Percentiles rank a stretch among this genome's conserved stretches.
These are phyloP conservation scores for Rhopilema esculentum DNA, from an alignment of 30 jellyfish, hydroid and myxozoan genomes.

Conservation along the genomic window DNA sequence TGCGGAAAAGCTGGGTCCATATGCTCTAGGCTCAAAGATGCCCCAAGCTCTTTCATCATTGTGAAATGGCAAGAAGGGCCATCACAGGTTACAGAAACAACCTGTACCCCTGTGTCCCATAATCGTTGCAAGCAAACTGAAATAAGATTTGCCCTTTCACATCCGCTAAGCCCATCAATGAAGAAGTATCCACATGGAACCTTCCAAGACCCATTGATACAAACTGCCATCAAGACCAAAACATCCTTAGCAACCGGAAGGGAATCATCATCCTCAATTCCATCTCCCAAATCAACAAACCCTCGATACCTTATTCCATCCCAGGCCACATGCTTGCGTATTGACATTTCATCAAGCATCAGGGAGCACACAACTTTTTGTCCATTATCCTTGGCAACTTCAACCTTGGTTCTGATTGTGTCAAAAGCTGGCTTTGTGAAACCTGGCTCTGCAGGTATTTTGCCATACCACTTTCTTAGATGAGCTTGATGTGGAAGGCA, in stretches of 20 bases:
- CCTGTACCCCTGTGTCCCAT: conserved; percentile 36
- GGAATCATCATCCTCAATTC: conserved; percentile 40
- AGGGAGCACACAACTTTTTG: conserved; percentile 25
- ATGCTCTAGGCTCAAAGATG: conserved; percentile 31
- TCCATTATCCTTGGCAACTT: conserved; percentile 5
- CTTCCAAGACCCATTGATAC: conserved; percentile 62
- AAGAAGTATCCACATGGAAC: conserved; percentile 66
- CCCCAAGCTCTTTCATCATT: conserved; percentile 68
- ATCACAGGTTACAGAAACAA: conserved; percentile 60
- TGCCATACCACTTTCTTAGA: conserved; percentile 38
- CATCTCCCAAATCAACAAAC: conserved; percentile 65
- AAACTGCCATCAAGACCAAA: conserved; percentile 57
- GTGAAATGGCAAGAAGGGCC: conserved; percentile 45
- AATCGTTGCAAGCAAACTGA: conserved; percentile 26
- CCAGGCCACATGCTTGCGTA: conserved; percentile 55
- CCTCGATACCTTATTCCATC: conserved; percentile 57
- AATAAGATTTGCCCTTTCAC: conserved; percentile 56
- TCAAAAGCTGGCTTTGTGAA: conserved; percentile 44
- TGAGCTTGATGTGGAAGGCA: conserved; percentile 48
- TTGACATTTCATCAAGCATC: conserved; percentile 69
- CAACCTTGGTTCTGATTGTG: not conserved
- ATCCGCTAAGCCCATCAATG: conserved; percentile 55
- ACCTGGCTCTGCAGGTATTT: conserved; percentile 64
- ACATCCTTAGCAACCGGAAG: conserved; percentile 60
- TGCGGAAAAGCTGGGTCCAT: conserved; percentile 51